Conservation (phyloP, 1,140 invertebrate species). For the Teleogryllus occipitalis region DNA sequence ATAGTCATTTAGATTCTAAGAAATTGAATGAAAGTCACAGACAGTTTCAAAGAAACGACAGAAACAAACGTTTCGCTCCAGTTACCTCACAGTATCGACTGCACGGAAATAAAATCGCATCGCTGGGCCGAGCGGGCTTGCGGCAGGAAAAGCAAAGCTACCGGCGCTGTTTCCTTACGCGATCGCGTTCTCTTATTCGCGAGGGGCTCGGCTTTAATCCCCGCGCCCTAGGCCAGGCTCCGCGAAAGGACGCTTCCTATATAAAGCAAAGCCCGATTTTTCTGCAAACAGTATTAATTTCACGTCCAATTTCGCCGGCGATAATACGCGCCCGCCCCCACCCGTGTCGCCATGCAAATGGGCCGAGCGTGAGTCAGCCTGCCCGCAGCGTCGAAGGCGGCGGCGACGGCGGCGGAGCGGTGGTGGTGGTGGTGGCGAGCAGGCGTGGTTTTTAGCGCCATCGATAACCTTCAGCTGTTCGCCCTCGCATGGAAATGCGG, state of each 20-base stretch:
- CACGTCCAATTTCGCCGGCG: neutral
- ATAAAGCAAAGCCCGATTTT: neutral
- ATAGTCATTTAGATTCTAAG: no score
- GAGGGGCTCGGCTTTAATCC: neutral
- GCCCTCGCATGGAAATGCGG: neutral
- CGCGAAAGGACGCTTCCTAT: neutral
- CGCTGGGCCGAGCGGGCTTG: no score
- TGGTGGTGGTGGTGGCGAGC: no score
- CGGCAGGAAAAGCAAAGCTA: no score
- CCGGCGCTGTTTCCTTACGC: no score
- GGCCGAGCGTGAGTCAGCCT: neutral
- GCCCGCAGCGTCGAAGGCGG: neutral
- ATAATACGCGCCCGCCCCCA: neutral
- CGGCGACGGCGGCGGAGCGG: no score
- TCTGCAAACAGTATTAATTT: neutral
- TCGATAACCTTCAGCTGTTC: constrained; percentile 3
- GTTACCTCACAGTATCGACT: no score
- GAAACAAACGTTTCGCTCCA: no score
- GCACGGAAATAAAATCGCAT: no score
- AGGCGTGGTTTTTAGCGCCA: neutral
- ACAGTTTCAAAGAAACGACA: no score
- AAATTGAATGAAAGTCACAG: no score
- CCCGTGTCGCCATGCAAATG: neutral
- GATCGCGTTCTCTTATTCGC: neutral
- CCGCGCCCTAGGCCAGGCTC: neutral